Conservation (phyloP, 2,797 vertebrate genomes). For the Simalia tracyae region DNA sequence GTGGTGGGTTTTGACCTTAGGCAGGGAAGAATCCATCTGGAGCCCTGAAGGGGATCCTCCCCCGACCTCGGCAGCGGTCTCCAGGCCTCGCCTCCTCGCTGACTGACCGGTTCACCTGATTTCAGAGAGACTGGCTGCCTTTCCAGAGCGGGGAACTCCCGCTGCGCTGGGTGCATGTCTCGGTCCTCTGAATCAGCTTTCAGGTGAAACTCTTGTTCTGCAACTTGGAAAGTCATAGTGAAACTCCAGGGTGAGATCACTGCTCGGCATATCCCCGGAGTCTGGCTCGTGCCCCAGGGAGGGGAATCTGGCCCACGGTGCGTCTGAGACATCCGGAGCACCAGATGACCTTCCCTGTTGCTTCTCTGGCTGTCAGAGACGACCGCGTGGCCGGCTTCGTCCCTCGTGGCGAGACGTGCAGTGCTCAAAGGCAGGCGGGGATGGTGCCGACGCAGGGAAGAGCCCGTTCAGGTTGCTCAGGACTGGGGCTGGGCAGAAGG, state of each 20-base stretch:
- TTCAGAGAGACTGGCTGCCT: not conserved
- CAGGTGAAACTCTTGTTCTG: conserved; percentile 18
- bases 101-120: not conserved
- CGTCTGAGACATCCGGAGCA: not conserved
- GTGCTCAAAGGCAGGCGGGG: not conserved
- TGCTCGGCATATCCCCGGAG: not conserved
- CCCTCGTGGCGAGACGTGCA: not conserved
- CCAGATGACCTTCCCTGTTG: not conserved
- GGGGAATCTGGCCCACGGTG: no score
- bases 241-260: conserved; percentile 28
- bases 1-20: not conserved
- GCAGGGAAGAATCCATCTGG: not conserved
- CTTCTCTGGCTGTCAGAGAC: not conserved
- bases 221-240: not conserved
- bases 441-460: not conserved
- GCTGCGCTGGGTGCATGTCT: not conserved
- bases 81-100: not conserved
- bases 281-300: rapidly evolving
- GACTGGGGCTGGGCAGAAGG: not conserved
- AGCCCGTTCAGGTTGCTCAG: no score
- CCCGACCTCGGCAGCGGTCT: not conserved
- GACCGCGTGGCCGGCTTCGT: not conserved
- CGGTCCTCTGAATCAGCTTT: conserved; percentile 17
- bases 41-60: not conserved
- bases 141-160: no score